A percentile compares a stretch with the other conserved stretches of the same genome.
phyloP scores from a whole-genome alignment of 2,888 invertebrate species.

The Carpatolechia fugitivella region DNA sequence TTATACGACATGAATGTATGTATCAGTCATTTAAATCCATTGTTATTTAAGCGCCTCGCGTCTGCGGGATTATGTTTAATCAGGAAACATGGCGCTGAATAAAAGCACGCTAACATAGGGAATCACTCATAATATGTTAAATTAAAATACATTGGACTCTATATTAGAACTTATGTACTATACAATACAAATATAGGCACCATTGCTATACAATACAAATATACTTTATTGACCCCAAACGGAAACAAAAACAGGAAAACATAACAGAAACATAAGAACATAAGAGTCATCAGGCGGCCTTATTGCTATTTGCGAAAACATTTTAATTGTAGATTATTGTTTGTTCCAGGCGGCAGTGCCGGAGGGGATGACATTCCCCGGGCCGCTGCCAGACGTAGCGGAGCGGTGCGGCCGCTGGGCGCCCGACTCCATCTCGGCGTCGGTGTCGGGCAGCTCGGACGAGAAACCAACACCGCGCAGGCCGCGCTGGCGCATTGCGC shows the following conservation, averaged over 20 bases:
- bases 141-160: too few species aligned
- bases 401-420: constrained; percentile 76
- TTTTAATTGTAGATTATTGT: too few species aligned
- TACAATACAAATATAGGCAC: too few species aligned
- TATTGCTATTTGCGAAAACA: too few species aligned
- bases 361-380: constrained; percentile 74
- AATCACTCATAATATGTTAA: constrained; percentile 18
- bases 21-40: constrained; percentile 39
- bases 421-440: constrained; percentile 70
- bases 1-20: constrained; percentile 4
- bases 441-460: constrained; percentile 73
- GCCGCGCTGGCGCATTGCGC: constrained; percentile 76
- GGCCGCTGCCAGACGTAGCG: constrained; percentile 75
- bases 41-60: constrained; percentile 37
- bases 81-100: constrained; percentile 40
- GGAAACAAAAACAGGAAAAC: too few species aligned
- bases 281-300: too few species aligned
- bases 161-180: too few species aligned
- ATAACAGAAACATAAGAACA: too few species aligned
- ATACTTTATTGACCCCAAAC: too few species aligned
- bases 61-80: constrained; percentile 46
- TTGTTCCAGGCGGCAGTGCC: constrained; percentile 71
- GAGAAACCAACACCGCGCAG: constrained; percentile 75
- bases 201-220: too few species aligned
- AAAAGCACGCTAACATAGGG: constrained; percentile 28